Evolutionary conservation across 2,113 vertebrate genomes (phyloP).

Genomic region (Chaenogobius annularis): DNA sequence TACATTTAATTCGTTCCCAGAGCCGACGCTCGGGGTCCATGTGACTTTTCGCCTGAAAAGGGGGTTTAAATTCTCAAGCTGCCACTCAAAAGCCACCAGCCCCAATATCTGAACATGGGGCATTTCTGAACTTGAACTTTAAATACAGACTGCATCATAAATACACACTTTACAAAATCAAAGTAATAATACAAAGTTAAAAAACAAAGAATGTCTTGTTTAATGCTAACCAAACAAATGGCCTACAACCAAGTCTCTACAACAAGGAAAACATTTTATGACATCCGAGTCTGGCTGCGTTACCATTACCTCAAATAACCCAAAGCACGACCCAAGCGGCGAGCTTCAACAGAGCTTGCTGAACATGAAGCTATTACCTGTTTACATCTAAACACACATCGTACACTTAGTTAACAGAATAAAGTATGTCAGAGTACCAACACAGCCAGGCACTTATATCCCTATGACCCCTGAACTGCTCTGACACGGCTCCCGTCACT

Average conservation of each 20-base stretch:
- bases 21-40: conserved; percentile 66
- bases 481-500: conserved; percentile 40
- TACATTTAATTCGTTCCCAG: conserved; percentile 21
- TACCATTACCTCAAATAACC: conserved; percentile 41
- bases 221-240: neutral
- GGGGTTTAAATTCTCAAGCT: conserved; percentile 72
- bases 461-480: conserved; percentile 4
- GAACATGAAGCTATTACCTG: neutral
- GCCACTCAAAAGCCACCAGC: conserved; percentile 67
- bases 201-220: neutral
- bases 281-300: neutral
- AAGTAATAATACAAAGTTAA: neutral
- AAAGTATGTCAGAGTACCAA: neutral
- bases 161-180: neutral
- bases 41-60: conserved; percentile 56
- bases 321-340: neutral
- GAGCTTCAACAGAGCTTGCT: neutral
- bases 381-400: neutral
- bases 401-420: neutral
- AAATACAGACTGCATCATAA: neutral
- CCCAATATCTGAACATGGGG: conserved; percentile 8
- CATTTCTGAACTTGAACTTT: neutral
- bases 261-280: conserved; percentile 11
- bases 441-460: neutral
- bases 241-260: neutral